Conservation (phyloP, 1,140 invertebrate species). For the Formica exsecta region DNA sequence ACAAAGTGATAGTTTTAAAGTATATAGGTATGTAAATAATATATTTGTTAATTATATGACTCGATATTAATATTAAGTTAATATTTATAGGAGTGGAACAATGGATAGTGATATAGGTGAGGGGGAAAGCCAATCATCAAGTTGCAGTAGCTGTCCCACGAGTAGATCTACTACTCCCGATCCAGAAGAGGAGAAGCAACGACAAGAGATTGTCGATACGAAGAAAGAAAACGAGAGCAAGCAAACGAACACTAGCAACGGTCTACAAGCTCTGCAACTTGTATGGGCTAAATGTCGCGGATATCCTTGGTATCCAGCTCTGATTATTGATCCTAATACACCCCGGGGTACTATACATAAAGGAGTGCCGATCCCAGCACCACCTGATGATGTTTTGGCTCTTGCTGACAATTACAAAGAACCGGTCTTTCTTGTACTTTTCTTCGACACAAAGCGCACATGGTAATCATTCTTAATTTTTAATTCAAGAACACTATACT, state of each 20-base stretch:
- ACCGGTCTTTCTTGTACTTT: slow-evolving; percentile 95
- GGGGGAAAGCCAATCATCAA: slow-evolving; percentile 84
- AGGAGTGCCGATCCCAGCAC: slow-evolving; percentile 96
- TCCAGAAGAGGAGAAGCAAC: slow-evolving; percentile 77
- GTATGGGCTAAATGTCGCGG: slow-evolving; percentile 99
- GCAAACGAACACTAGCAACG: slow-evolving; percentile 69
- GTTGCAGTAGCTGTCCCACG: slow-evolving; percentile 85
- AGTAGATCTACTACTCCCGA: slow-evolving; percentile 83
- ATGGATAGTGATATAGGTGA: slow-evolving; percentile 85
- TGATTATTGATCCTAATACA: slow-evolving; percentile 98
- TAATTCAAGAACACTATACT: background rate
- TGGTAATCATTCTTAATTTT: slow-evolving; percentile 88
- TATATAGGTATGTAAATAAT: slow-evolving; percentile 84
- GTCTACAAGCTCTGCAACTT: slow-evolving; percentile 93
- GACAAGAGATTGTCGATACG: slow-evolving; percentile 73
- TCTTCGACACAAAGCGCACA: slow-evolving; percentile 98
- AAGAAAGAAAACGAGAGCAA: slow-evolving; percentile 78
- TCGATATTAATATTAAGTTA: background rate
- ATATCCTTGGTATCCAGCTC: slow-evolving; percentile 98
- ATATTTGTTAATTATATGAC: background rate
- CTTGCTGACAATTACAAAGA: slow-evolving; percentile 93
- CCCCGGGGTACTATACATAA: slow-evolving; percentile 96
- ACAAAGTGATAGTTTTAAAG: slow-evolving; percentile 88
- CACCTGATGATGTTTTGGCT: slow-evolving; percentile 95
- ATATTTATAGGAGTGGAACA: slow-evolving; percentile 80